Base-by-base conservation (phyloP, 2,113 vertebrate species). In the Heloderma charlesbogerti region DNA sequence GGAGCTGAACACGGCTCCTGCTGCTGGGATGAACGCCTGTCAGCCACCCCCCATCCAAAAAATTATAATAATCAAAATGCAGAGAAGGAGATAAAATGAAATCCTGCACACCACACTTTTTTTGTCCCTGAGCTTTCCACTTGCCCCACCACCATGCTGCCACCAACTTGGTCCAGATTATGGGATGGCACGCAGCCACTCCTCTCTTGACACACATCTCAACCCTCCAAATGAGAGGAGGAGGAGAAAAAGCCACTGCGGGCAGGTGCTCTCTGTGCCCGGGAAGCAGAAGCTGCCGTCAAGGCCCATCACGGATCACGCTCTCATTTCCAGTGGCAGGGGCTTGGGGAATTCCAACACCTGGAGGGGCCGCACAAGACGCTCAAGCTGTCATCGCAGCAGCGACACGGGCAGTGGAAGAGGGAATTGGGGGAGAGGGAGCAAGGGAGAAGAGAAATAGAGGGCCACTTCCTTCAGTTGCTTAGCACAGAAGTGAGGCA, bases 261-360 rank as follows among this genome's bases (percentile, higher is more conserved):
- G 74, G 82, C 10, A 90, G 34, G 48, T 1, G 81, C 71, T 78
- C 92, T 57, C 20, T 54, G 37, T 31, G 0, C 0, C 84, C 29
- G 83, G 54, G 67, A 60, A 93, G 51, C 91, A 89, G 63, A 87
- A 89, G 90, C 57, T 40, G 81, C 86, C 93, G 93, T 93, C 94
- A 94, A 20, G 77, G 77, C 25, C 5, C 84, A 89, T 93, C 94
- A 94, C 43, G 66, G 27, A 82, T 91, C 22, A 84, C n/a, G 90
- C 40, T 88, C 91, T 92, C 77, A 75, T 83, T 84, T 71, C 89
- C 57, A 2, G 0, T 82, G 91, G 89, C 93, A 94, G 91, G 67
- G 48, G 84, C 91, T 77, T 48, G 67, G 94, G 94, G 94, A 95
- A 95, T 93, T 95, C 91, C 91, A 84, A 86, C 25, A 88, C 91